Percentiles rank a stretch among this genome's conserved stretches.
These are phyloP conservation scores for Enteromius trimaculatus DNA, from an alignment of 2,797 vertebrate genomes.

Conservation along the genomic window DNA sequence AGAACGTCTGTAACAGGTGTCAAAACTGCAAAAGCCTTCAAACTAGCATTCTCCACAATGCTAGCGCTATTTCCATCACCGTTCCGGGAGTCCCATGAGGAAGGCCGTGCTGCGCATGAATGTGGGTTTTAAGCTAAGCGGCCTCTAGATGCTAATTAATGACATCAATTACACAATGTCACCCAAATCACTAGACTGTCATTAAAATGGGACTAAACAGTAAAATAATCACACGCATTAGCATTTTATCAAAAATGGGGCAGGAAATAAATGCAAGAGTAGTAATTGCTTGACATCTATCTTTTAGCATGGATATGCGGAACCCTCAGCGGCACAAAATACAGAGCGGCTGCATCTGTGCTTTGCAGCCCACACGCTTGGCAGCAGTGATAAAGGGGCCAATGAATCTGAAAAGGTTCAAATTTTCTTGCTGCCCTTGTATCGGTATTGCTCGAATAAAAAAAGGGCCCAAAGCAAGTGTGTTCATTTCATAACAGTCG, in stretches of 20 bases:
- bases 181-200: slow-evolving; percentile 61
- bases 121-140: slow-evolving; percentile 53
- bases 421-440: slow-evolving; percentile 74
- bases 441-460: slow-evolving; percentile 43
- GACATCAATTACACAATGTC: slow-evolving; percentile 61
- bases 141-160: slow-evolving; percentile 60
- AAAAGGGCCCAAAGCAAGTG: slow-evolving; percentile 76
- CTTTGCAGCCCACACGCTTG: slow-evolving; percentile 76
- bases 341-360: slow-evolving; percentile 71
- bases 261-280: slow-evolving; percentile 51
- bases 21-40: slow-evolving; percentile 53
- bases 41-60: slow-evolving; percentile 53
- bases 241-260: slow-evolving; percentile 57
- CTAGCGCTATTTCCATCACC: slow-evolving; percentile 27
- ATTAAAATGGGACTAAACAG: slow-evolving; percentile 63
- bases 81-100: slow-evolving; percentile 49
- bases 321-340: slow-evolving; percentile 37
- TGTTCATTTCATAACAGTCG: slow-evolving; percentile 78
- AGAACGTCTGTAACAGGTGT: slow-evolving; percentile 69
- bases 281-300: slow-evolving; percentile 53
- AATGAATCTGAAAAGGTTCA: slow-evolving; percentile 81
- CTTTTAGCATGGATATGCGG: slow-evolving; percentile 33
- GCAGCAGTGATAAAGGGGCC: slow-evolving; percentile 78
- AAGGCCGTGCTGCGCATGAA: slow-evolving; percentile 32
- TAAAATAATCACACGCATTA: slow-evolving; percentile 61